Conservation (phyloP, 2,113 vertebrate species). For the Eurypyga helias region DNA sequence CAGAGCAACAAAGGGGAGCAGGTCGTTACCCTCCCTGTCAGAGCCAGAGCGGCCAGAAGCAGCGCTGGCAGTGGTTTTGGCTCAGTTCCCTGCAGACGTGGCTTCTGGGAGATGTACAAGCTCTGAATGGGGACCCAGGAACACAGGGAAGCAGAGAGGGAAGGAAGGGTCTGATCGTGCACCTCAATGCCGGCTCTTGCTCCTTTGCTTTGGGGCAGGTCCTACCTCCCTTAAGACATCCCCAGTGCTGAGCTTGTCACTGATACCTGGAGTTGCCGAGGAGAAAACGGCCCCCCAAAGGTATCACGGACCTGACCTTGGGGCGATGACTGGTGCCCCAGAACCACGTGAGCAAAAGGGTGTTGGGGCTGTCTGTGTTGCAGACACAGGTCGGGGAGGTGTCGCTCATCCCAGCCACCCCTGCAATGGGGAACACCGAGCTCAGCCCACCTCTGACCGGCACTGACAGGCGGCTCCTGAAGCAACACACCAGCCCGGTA, state of each 20-base stretch:
- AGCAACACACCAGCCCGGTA: not conserved
- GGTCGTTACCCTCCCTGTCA: too few species aligned
- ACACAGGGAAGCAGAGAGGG: not conserved
- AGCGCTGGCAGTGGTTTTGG: rapidly evolving
- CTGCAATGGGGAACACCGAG: rapidly evolving
- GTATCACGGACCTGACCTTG: not conserved
- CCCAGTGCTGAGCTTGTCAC: too few species aligned
- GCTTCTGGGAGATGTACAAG: not conserved
- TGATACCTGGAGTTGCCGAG: not conserved
- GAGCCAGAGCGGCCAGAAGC: not conserved
- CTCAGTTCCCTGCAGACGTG: not conserved
- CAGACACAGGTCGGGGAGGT: not conserved
- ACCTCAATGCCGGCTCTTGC: not conserved
- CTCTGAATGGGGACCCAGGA: not conserved
- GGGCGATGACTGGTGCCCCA: too few species aligned
- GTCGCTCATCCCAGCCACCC: not conserved
- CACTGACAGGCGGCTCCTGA: not conserved
- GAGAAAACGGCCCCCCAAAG: not conserved
- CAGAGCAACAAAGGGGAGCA: not conserved
- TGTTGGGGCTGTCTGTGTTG: not conserved
- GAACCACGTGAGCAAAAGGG: rapidly evolving
- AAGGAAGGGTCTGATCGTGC: not conserved
- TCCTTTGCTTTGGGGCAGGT: not conserved
- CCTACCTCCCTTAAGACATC: not conserved
- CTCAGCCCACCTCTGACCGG: not conserved